Conservation (phyloP, 2,113 vertebrate genomes). For the Callorhinus ursinus region DNA sequence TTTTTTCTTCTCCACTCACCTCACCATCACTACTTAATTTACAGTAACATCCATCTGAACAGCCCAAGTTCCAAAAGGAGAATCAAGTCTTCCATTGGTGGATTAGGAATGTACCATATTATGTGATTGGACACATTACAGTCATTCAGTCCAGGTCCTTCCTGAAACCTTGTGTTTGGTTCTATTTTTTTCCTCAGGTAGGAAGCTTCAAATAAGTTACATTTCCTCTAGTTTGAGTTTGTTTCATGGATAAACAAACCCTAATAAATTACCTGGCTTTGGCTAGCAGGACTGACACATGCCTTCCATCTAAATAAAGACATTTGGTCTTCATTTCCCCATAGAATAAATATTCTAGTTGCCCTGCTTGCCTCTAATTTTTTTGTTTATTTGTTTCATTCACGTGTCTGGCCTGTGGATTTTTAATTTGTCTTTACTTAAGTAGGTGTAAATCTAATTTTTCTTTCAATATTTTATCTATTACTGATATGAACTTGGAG, state of each 20-base stretch:
- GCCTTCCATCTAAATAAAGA: neutral
- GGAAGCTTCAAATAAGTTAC: neutral
- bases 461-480: neutral
- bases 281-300: neutral
- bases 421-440: neutral
- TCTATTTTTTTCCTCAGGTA: neutral
- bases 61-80: neutral
- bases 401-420: neutral
- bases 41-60: neutral
- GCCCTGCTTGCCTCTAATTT: neutral
- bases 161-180: neutral
- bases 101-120: neutral
- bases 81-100: neutral
- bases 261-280: neutral
- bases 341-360: neutral
- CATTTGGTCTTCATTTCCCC: neutral
- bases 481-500: neutral
- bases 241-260: neutral
- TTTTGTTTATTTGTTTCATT: neutral
- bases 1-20: neutral
- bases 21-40: neutral
- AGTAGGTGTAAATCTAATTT: neutral
- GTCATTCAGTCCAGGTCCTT: neutral
- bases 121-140: neutral
- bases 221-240: neutral